Evolutionary conservation across 2,113 vertebrate species (phyloP).

Genomic region (Sorex araneus): DNA sequence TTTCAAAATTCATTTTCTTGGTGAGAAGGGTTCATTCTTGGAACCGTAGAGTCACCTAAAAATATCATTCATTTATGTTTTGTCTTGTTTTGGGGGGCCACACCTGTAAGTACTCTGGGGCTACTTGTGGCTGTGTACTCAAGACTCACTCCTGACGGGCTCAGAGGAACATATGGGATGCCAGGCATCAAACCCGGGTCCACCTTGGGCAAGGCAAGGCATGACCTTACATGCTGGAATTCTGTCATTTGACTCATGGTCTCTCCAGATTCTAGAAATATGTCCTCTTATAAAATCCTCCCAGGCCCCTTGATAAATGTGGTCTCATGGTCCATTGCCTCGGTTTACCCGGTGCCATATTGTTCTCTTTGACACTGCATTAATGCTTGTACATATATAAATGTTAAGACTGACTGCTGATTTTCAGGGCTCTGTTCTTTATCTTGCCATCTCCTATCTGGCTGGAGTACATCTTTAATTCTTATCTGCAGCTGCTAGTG

Average conservation of each 20-base stretch:
- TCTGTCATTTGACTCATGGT: neutral
- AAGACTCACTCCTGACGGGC: too few species aligned
- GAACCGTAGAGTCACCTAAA: neutral
- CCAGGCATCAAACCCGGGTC: too few species aligned
- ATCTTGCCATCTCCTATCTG: slow-evolving; percentile 26
- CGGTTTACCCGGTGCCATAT: neutral
- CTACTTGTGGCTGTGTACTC: too few species aligned
- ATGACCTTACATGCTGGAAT: neutral
- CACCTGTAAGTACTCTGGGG: too few species aligned
- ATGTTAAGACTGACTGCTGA: neutral
- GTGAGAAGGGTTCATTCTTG: slow-evolving; percentile 11
- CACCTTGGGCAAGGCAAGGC: too few species aligned
- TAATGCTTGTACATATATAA: neutral
- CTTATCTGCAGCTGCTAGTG: slow-evolving; percentile 44
- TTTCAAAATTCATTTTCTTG: slow-evolving; percentile 42
- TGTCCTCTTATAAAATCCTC: neutral
- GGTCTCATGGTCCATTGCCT: neutral
- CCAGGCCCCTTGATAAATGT: neutral
- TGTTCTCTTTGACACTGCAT: neutral
- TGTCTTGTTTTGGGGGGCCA: too few species aligned
- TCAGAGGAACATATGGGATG: too few species aligned
- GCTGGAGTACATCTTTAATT: slow-evolving; percentile 51
- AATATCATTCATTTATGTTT: neutral
- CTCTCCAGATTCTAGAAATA: slow-evolving; percentile 9
- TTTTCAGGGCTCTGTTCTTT: slow-evolving; percentile 2